Evolutionary conservation across 2,888 invertebrate genomes (phyloP).

Genomic region (Tetranychus truncatus): DNA sequence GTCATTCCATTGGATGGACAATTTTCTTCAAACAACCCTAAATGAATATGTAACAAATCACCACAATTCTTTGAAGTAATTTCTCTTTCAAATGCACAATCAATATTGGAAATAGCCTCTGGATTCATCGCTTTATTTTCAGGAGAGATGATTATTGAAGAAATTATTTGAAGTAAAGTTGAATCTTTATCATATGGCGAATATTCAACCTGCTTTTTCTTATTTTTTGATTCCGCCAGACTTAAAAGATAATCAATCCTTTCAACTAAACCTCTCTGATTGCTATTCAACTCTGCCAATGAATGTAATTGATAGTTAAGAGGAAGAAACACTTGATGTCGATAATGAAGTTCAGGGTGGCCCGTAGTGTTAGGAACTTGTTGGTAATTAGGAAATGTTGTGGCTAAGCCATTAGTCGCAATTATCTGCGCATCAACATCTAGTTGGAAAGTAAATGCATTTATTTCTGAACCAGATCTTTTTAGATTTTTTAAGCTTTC

Average conservation of each 20-base stretch:
- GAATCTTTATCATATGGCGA: not conserved
- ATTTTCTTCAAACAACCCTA: conserved; percentile 3
- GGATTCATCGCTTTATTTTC: not conserved
- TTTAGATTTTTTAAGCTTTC: not conserved
- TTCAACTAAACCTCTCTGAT: not conserved
- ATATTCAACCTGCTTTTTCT: too few relatives aligned
- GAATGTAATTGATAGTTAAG: not conserved
- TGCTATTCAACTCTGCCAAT: not conserved
- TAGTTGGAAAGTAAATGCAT: conserved; percentile 2
- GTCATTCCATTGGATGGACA: not conserved
- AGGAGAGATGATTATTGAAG: not conserved
- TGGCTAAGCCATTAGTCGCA: not conserved
- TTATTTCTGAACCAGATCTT: not conserved
- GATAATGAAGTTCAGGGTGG: not conserved
- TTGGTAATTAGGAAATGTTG: not conserved
- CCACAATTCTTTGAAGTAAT: not conserved
- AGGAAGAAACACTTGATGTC: not conserved
- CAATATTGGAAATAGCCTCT: not conserved
- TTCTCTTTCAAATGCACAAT: not conserved
- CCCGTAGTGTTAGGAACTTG: not conserved
- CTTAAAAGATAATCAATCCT: too few relatives aligned
- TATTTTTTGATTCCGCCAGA: too few relatives aligned
- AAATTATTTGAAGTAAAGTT: not conserved
- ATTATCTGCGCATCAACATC: conserved; percentile 8
- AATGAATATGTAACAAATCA: not conserved